Evolutionary conservation across 2,888 invertebrate genomes (phyloP).

Genomic region (Heliconius hortense): DNA sequence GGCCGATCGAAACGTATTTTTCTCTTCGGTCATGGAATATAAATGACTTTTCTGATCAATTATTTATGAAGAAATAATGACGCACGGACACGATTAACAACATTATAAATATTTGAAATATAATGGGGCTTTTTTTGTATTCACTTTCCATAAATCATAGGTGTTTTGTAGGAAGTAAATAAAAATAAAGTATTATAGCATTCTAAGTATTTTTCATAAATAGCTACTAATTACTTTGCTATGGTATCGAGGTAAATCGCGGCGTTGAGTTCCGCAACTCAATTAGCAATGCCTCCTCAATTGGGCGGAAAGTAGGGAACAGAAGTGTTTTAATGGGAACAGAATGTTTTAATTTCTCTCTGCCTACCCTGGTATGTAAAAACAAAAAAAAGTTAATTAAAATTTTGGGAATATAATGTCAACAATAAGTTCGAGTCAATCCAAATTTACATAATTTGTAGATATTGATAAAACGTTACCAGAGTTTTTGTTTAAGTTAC

Average conservation of each 20-base stretch:
- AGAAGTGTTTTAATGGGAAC: not conserved
- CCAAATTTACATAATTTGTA: not conserved
- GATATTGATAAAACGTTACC: not conserved
- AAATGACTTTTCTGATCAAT: conserved; percentile 10
- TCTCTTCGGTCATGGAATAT: conserved; percentile 12
- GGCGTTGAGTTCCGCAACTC: not conserved
- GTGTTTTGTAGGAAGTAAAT: no score
- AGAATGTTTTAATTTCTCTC: not conserved
- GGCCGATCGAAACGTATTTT: not conserved
- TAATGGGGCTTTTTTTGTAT: no score
- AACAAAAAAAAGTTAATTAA: not conserved
- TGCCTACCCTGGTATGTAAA: not conserved
- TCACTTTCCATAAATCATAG: no score
- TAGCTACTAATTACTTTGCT: not conserved
- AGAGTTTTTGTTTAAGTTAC: not conserved
- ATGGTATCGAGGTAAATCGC: not conserved
- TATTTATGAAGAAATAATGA: conserved; percentile 23
- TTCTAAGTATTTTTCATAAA: not conserved
- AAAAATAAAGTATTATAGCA: not conserved
- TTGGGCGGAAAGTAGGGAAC: not conserved
- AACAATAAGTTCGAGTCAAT: not conserved
- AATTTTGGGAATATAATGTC: not conserved
- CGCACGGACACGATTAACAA: not conserved
- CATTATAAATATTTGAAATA: not conserved
- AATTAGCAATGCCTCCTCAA: not conserved